Percentiles rank a stretch among this genome's conserved stretches.
Evolutionary conservation across 2,888 invertebrate species (phyloP).

Genomic region (Griposia aprilina): DNA sequence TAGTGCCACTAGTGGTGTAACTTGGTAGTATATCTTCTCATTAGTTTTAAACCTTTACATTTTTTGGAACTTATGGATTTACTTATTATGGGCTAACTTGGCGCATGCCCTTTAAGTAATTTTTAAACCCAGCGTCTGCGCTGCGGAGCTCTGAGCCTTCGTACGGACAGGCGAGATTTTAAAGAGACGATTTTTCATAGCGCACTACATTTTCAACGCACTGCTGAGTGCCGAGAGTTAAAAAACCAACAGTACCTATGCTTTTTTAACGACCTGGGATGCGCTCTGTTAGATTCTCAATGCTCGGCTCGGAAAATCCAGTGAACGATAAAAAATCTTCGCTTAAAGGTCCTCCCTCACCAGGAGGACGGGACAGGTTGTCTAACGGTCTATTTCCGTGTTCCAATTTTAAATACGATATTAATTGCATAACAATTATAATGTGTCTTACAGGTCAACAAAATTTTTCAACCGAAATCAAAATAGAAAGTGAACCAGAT

Average conservation of each 20-base stretch:
- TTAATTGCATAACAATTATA: background rate
- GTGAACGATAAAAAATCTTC: background rate
- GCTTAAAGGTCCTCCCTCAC: too few species aligned
- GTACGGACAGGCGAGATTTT: background rate
- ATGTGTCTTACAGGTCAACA: conserved; percentile 1
- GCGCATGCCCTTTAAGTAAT: too few species aligned
- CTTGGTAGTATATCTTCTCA: background rate
- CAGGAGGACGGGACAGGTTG: too few species aligned
- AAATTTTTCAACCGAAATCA: conserved; percentile 13
- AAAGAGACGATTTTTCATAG: background rate
- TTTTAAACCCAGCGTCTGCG: background rate
- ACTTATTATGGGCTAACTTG: too few species aligned
- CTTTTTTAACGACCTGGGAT: background rate
- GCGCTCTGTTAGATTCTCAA: background rate
- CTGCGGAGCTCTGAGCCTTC: background rate
- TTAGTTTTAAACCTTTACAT: background rate
- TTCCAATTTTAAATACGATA: background rate
- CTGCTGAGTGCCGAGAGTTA: background rate
- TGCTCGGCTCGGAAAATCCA: background rate
- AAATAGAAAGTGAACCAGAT: conserved; percentile 17
- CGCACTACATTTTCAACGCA: background rate
- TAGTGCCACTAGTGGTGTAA: background rate
- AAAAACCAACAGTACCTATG: background rate
- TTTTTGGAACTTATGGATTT: too few species aligned
- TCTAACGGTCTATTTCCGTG: background rate